These are phyloP conservation scores for Scophthalmus maximus DNA, from an alignment of 2,113 vertebrate species.

Conservation along the genomic window DNA sequence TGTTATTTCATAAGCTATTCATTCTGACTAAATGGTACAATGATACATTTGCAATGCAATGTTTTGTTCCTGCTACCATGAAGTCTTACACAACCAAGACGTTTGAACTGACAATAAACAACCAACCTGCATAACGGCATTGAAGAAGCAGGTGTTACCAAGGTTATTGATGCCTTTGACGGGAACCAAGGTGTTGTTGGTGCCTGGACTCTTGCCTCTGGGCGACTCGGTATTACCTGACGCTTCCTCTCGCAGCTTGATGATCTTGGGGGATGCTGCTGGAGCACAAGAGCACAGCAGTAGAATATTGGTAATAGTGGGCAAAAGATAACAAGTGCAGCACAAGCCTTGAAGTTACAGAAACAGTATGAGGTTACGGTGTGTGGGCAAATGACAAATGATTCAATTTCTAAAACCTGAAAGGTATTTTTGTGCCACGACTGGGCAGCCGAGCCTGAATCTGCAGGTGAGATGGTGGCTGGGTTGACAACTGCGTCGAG, in stretches of 20 bases:
- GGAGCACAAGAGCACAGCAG: constrained; percentile 13
- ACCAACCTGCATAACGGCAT: constrained; percentile 96
- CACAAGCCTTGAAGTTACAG: not conserved
- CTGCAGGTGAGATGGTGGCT: constrained; percentile 4
- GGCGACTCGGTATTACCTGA: constrained; percentile 83
- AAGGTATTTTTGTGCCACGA: constrained; percentile 2
- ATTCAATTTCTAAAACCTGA: not conserved
- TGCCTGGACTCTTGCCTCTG: constrained; percentile 83
- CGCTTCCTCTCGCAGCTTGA: constrained; percentile 88
- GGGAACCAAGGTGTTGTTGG: constrained; percentile 83
- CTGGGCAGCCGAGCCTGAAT: constrained; percentile 4
- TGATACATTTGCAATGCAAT: no score
- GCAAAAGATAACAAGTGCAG: not conserved
- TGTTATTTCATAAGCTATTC: not conserved
- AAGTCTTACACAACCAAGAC: not conserved
- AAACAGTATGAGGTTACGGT: not conserved
- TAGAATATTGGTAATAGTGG: not conserved
- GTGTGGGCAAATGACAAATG: not conserved
- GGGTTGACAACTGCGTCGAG: constrained; percentile 2
- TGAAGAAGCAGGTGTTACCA: constrained; percentile 99
- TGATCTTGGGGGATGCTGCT: constrained; percentile 89
- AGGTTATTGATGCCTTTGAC: constrained; percentile 97
- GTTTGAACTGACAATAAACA: not conserved
- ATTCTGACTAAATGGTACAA: not conserved
- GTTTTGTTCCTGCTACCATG: not conserved